These are phyloP conservation scores for Crenichthys baileyi DNA, from an alignment of 2,797 vertebrate species.

Conservation along the genomic window DNA sequence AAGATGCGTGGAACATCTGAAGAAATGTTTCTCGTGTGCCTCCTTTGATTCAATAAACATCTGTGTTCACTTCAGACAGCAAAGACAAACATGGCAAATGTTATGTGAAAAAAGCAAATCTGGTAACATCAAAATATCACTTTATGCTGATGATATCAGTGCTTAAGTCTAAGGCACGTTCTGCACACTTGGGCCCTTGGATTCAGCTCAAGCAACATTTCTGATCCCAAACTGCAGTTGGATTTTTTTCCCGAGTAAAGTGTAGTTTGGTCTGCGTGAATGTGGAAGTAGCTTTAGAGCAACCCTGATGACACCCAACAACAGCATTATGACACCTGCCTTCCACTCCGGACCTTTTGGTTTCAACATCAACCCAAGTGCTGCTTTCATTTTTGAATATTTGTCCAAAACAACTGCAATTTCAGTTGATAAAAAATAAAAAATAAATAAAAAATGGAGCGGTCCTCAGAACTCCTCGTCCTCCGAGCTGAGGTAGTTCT, in stretches of 20 bases:
- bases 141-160: constrained; percentile 47
- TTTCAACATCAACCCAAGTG: constrained; percentile 1
- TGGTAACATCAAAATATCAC: constrained; percentile 50
- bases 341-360: constrained; percentile 11
- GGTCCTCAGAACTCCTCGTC: constrained; percentile 79
- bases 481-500: constrained; percentile 85
- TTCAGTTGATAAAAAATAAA: neutral
- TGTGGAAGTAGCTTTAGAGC: constrained; percentile 53
- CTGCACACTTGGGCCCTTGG: constrained; percentile 32
- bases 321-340: constrained; percentile 6
- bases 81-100: constrained; percentile 13
- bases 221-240: neutral
- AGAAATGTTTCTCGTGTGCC: constrained; percentile 21
- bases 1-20: constrained; percentile 20
- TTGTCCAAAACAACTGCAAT: constrained; percentile 8
- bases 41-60: neutral
- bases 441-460: neutral
- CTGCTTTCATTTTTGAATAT: constrained; percentile 9
- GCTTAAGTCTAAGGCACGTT: constrained; percentile 78
- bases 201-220: constrained; percentile 1
- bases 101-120: constrained; percentile 12
- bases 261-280: constrained; percentile 23
- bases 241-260: constrained; percentile 11
- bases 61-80: constrained; percentile 32
- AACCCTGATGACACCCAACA: constrained; percentile 28